Evolutionary conservation across 1,140 invertebrate species (phyloP).

Genomic region (Pseudomyrmex cubaensis): DNA sequence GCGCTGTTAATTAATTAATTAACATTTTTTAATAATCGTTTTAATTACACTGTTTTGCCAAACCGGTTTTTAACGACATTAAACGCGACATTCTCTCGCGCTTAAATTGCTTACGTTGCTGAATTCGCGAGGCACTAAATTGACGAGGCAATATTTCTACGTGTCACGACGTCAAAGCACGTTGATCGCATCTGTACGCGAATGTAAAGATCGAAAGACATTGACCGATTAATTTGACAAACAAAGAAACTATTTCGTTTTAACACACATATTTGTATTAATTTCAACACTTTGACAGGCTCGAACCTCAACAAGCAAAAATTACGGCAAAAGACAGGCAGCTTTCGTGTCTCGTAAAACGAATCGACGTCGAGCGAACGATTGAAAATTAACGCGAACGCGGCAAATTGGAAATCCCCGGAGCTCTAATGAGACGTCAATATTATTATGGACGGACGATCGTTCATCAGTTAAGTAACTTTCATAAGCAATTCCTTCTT

Average conservation of each 20-base stretch:
- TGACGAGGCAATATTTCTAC: constrained; percentile 13
- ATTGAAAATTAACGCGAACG: constrained; percentile 1
- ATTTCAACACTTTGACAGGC: not conserved
- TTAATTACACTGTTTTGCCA: not conserved
- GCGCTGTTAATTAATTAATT: constrained; percentile 35
- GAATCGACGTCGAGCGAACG: constrained; percentile 35
- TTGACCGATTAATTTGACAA: not conserved
- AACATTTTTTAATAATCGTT: not conserved
- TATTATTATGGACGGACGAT: constrained; percentile 46
- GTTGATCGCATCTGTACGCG: constrained; percentile 25
- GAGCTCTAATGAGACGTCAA: constrained; percentile 43
- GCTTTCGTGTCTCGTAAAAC: constrained; percentile 27
- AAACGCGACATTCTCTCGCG: constrained; percentile 13
- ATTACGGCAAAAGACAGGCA: constrained; percentile 13
- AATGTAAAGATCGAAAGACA: constrained; percentile 21
- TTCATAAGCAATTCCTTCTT: constrained; percentile 38
- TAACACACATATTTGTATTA: constrained; percentile 7
- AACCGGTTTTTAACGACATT: constrained; percentile 18
- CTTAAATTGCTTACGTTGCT: constrained; percentile 35
- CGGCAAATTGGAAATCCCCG: constrained; percentile 46
- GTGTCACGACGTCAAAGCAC: constrained; percentile 20
- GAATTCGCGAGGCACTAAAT: constrained; percentile 26
- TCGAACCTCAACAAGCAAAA: not conserved
- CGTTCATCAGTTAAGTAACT: constrained; percentile 35
- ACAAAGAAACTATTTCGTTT: not conserved